A percentile compares a stretch with the other conserved stretches of the same genome.
Evolutionary conservation across 2,113 vertebrate species (phyloP).

Genomic region (Toxotes jaculatrix): DNA sequence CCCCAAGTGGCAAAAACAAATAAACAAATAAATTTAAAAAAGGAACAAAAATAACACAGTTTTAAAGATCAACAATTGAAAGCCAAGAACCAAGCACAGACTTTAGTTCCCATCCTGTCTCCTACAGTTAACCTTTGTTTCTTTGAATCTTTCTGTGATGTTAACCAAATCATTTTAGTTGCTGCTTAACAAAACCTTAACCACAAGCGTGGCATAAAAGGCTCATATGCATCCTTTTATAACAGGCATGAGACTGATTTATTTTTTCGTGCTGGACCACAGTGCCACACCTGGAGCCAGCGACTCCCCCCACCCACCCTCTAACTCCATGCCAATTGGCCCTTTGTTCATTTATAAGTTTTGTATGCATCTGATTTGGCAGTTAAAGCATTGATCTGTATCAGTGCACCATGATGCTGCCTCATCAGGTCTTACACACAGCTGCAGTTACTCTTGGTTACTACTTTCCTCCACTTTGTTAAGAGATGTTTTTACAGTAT

Average conservation of each 20-base stretch:
- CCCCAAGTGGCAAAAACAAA: no score
- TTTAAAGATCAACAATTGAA: no score
- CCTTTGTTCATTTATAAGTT: background rate
- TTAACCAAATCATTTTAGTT: background rate
- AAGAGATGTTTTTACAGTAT: slow-evolving; percentile 50
- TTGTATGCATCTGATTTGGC: background rate
- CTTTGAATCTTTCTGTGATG: no score
- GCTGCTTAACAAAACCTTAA: background rate
- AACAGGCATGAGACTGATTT: background rate
- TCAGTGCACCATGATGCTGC: background rate
- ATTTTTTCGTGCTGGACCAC: background rate
- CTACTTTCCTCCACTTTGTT: slow-evolving; percentile 29
- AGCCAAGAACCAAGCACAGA: no score
- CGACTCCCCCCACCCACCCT: no score
- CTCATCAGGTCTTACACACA: background rate
- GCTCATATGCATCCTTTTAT: background rate
- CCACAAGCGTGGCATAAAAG: background rate
- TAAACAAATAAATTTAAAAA: no score
- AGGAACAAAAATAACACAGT: no score
- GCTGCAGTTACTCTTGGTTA: slow-evolving; percentile 24
- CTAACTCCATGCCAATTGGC: background rate
- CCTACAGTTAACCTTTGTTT: background rate
- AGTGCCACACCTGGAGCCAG: background rate
- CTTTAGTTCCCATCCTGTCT: background rate
- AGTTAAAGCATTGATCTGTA: background rate